Evolutionary conservation across 2,113 vertebrate species (phyloP), one percentile per base, ranked within the genome.

Genomic region (Ammospiza nelsoni): DNA sequence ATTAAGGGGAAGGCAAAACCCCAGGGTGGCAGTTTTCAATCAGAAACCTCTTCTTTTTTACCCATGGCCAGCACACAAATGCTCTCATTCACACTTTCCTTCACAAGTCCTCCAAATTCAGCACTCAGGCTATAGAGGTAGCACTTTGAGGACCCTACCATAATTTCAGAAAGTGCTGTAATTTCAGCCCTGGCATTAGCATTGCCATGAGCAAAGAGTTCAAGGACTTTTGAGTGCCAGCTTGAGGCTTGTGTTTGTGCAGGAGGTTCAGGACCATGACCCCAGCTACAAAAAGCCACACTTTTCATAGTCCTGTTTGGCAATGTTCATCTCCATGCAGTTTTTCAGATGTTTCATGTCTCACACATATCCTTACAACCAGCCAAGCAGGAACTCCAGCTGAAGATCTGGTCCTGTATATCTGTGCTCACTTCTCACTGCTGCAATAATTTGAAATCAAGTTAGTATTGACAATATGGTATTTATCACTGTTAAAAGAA

Each of bases 31-130:
- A 2, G 1, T 51, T 88, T 86, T 55, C 48, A 24, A 22, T 63
- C 44, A 81, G 44, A 87, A 95, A 74, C 31, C 33, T 83, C 31
- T 87, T 49, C 2, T 43, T 84, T 94, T 92, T 74, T 33, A 59
- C 23, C 3, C 0, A 0, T 35, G 23, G 20, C 39, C 41, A 82
- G 77, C 37, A 39, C 20, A 73, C 5, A 5, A 14, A n/a, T 0
- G 1, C 31, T 61, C 15, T 71, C 18, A 9, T 85, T 94, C 48
- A 55, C 41, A 66, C 13, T 24, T 13, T 85, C 65, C 57, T 90
- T 25, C 49, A 43, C 37, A 66, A 35, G 51, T 52, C 46, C 59
- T 79, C 84, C 35, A 23, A 35, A 33, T 72, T 79, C n/a, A 33
- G 33, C 6, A 6, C 28, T 93, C 15, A 18, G 63, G 41, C 66